Conservation (phyloP, 2,888 invertebrate genomes). For the Apoda limacodes region DNA sequence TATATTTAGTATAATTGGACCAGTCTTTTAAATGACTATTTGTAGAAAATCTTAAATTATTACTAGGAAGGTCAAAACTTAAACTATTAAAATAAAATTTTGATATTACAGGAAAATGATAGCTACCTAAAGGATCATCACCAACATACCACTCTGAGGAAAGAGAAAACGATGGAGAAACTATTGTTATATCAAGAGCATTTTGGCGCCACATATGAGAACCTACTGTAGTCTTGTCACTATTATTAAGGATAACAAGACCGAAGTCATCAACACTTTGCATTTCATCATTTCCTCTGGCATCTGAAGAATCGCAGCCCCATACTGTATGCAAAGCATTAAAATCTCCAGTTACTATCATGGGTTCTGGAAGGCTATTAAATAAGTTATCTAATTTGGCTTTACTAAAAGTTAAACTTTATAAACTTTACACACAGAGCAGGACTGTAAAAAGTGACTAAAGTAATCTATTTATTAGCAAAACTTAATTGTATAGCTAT, state of each 20-base stretch:
- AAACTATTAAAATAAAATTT: too few species aligned
- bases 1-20: too few species aligned
- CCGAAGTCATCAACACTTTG: slow-evolving; percentile 7
- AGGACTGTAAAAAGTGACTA: slow-evolving; percentile 9
- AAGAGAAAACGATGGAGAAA: slow-evolving; percentile 3
- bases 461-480: slow-evolving; percentile 6
- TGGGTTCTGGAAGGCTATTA: slow-evolving; percentile 3
- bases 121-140: slow-evolving; percentile 7
- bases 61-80: too few species aligned
- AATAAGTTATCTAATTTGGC: slow-evolving; percentile 5
- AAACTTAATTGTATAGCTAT: not conserved
- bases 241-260: slow-evolving; percentile 8
- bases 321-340: slow-evolving; percentile 5
- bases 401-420: slow-evolving; percentile 5
- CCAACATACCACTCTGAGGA: slow-evolving; percentile 2
- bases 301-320: slow-evolving; percentile 1
- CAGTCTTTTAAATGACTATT: too few species aligned
- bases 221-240: slow-evolving; percentile 6
- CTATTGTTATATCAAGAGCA: slow-evolving; percentile 5
- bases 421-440: too few species aligned
- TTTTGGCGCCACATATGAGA: slow-evolving; percentile 6
- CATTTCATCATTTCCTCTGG: slow-evolving; percentile 3
- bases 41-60: too few species aligned
- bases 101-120: slow-evolving; percentile 9
- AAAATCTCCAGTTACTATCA: slow-evolving; percentile 6